Evolutionary conservation across 2,797 vertebrate species (phyloP).

Genomic region (Eleutherodactylus coqui): DNA sequence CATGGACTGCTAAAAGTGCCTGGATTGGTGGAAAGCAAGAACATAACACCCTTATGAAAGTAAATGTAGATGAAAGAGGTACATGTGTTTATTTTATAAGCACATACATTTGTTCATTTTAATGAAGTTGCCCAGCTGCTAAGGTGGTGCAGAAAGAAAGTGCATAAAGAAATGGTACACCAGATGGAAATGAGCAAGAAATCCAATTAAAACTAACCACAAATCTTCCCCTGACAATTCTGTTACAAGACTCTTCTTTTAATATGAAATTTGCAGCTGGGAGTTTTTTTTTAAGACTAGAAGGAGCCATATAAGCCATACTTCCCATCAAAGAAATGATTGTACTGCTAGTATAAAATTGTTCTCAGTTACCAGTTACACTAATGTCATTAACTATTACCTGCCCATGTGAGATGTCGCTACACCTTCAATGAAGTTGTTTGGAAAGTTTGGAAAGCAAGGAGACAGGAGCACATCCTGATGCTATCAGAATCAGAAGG

Average conservation of each 20-base stretch:
- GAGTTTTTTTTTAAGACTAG: background rate
- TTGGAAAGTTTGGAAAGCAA: background rate
- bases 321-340: background rate
- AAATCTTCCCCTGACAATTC: constrained; percentile 49
- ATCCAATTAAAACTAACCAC: constrained; percentile 40
- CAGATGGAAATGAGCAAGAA: constrained; percentile 42
- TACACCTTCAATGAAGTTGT: background rate
- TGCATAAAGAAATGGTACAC: constrained; percentile 17
- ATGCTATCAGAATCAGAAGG: no score
- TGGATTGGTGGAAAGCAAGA: constrained; percentile 30
- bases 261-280: constrained; percentile 25
- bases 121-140: constrained; percentile 49
- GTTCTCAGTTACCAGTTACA: background rate
- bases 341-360: background rate
- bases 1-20: constrained; percentile 6
- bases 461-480: background rate
- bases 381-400: background rate
- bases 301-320: background rate
- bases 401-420: no score
- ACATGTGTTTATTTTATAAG: constrained; percentile 39
- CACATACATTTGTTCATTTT: constrained; percentile 41
- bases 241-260: constrained; percentile 8
- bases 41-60: constrained; percentile 9
- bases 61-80: constrained; percentile 48
- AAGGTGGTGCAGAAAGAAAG: constrained; percentile 36